Evolutionary conservation across 2,888 invertebrate species (phyloP), one percentile per base, ranked within the genome.

Genomic region (Drosophila rellima): DNA sequence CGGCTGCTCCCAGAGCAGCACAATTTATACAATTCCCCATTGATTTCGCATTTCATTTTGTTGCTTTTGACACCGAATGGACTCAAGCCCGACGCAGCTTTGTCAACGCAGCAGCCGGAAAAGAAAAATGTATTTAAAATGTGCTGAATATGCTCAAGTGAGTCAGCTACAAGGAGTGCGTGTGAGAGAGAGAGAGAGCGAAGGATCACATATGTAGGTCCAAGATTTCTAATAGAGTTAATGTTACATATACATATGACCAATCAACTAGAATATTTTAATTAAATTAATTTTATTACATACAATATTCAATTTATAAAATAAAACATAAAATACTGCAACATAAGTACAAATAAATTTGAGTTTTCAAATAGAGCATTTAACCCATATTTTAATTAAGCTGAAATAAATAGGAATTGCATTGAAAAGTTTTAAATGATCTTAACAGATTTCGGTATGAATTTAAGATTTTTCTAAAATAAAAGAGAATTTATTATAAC

Each of bases 61-160:
- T 89, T 89, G 88, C 82, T 85, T 85, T 89, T 89, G 76, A 88
- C 89, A 89, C 88, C 90, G 83, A 74, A 88, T 87, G 89, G 78
- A 68, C 75, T 70, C 82, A 74, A 66, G 71, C 72, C 50, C 47
- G 47, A 8, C 47, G 47, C 7, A 54, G 61, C 66, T 73, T 71
- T 79, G 72, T 68, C 85, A 69, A 82, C 73, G 64, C 73, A 55
- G 55, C 64, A 51, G 39, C 51, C 69, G 26, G 26, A 2, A 10
- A 26, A 74, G 63, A 67, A 66, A 33, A 52, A 37, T n/a, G n/a
- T 10, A 71, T 47, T 66, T 45, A 13, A 51, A 78, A 71, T 65
- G 5, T 33, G 74, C 74, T 59, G 72, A 82, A 75, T 85, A 85
- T 74, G 80, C 80, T 44, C 33, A 26, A 47, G 35, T 29, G 6